These are phyloP conservation scores for Tenthredo amoena DNA, from an alignment of 2,888 invertebrate genomes.

Conservation along the genomic window DNA sequence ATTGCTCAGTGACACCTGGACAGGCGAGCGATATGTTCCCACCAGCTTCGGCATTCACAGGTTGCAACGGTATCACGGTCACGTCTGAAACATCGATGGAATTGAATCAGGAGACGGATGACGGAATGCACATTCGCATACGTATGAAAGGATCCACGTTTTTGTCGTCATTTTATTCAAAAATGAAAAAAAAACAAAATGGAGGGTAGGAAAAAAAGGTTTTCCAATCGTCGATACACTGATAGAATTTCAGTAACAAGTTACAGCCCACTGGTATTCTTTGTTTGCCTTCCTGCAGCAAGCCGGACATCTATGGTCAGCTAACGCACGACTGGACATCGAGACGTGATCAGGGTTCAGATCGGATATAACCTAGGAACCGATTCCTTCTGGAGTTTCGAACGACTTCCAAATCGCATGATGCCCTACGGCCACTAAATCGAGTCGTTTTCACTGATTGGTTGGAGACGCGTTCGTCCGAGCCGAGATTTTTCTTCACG, in stretches of 20 bases:
- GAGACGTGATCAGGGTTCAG: slow-evolving; percentile 35
- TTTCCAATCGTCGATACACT: background rate
- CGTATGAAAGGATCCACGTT: background rate
- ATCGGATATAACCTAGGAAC: slow-evolving; percentile 1
- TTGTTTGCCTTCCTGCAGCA: background rate
- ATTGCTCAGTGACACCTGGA: slow-evolving; percentile 85
- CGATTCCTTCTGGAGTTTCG: slow-evolving; percentile 43
- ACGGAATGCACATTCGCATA: background rate
- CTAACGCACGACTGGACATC: slow-evolving; percentile 42
- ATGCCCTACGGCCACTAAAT: slow-evolving; percentile 40
- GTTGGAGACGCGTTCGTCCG: background rate
- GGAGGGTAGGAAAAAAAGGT: background rate
- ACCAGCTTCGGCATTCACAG: slow-evolving; percentile 83
- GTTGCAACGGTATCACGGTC: slow-evolving; percentile 81
- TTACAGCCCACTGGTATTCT: background rate
- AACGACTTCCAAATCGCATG: slow-evolving; percentile 42
- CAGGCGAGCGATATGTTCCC: slow-evolving; percentile 84
- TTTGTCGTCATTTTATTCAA: background rate
- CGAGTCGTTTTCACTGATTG: slow-evolving; percentile 50
- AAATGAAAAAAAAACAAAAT: background rate
- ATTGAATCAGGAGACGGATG: slow-evolving; percentile 2
- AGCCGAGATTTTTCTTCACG: background rate
- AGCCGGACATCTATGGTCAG: slow-evolving; percentile 38
- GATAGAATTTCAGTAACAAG: slow-evolving; percentile 24
- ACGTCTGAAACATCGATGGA: slow-evolving; percentile 80